These are phyloP conservation scores for Endomychus coccineus DNA, from an alignment of 2,888 invertebrate genomes.

Conservation along the genomic window DNA sequence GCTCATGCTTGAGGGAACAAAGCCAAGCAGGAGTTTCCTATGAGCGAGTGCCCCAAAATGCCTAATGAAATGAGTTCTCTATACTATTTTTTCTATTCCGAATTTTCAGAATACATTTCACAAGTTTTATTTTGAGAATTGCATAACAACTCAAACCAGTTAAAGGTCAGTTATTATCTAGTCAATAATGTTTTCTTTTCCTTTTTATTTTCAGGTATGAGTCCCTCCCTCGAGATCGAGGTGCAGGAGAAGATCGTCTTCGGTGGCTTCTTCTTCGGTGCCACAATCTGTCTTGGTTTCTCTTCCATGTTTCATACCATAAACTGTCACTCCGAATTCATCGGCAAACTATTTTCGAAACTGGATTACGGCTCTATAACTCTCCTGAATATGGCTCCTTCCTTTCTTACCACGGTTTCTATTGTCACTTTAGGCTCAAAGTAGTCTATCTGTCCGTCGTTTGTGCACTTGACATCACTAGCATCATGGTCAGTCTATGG, in stretches of 20 bases:
- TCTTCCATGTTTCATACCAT: conserved; percentile 94
- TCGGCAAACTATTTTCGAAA: conserved; percentile 92
- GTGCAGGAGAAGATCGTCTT: conserved; percentile 85
- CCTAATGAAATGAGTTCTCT: too few species aligned
- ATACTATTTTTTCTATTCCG: too few species aligned
- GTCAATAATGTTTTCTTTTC: too few species aligned
- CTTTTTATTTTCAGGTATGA: too few species aligned
- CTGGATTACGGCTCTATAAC: conserved; percentile 96
- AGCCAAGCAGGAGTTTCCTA: too few species aligned
- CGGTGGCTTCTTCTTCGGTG: conserved; percentile 86
- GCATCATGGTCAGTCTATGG: conserved; percentile 82
- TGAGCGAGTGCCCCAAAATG: too few species aligned
- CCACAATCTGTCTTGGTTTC: conserved; percentile 86
- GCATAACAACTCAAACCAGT: too few species aligned
- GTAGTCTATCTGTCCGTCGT: conserved; percentile 76
- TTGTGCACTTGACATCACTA: conserved; percentile 75
- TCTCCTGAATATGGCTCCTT: conserved; percentile 90
- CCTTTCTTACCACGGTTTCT: conserved; percentile 98
- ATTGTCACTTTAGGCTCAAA: conserved; percentile 88
- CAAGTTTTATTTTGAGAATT: too few species aligned
- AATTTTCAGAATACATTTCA: too few species aligned
- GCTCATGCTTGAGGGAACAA: too few species aligned
- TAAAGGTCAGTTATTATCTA: too few species aligned
- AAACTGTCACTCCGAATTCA: conserved; percentile 90
- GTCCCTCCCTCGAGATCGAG: conserved; percentile 76